phyloP scores from a whole-genome alignment of 2,888 invertebrate genomes.

The Catonia carolina region DNA sequence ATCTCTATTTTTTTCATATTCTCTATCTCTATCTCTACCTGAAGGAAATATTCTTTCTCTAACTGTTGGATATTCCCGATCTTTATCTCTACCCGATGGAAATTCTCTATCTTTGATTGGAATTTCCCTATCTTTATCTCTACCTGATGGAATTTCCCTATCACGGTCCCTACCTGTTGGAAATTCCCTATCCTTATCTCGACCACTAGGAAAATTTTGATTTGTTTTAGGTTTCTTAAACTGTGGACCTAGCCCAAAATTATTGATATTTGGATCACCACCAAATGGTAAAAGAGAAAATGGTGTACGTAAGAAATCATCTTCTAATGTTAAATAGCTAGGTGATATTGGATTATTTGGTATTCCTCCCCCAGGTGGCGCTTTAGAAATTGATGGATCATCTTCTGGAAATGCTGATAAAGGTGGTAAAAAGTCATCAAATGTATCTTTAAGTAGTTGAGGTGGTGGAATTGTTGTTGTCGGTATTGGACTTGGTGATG shows the following conservation, averaged over 20 bases:
- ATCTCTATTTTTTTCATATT: not conserved
- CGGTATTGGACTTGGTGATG: conserved; percentile 15
- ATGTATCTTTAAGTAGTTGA: not conserved
- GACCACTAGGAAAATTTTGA: not conserved
- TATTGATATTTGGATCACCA: not conserved
- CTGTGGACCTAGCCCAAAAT: not conserved
- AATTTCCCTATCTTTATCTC: not conserved
- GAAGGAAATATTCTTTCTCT: conserved; percentile 1
- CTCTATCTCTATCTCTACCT: conserved; percentile 4
- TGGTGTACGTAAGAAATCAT: conserved; percentile 21
- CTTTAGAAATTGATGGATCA: conserved; percentile 24
- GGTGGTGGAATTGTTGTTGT: conserved; percentile 3
- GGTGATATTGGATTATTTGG: conserved; percentile 11
- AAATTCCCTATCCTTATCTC: not conserved
- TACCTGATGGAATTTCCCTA: not conserved
- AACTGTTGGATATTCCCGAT: not conserved
- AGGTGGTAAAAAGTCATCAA: conserved; percentile 21
- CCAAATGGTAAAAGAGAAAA: conserved; percentile 10
- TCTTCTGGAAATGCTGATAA: conserved; percentile 34
- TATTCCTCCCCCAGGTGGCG: conserved; percentile 3
- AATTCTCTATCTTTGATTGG: not conserved
- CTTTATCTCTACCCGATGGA: conserved; percentile 6
- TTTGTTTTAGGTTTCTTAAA: conserved; percentile 3
- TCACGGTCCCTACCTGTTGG: conserved; percentile 9
- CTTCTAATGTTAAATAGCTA: conserved; percentile 21